These are phyloP conservation scores for Chiloscyllium plagiosum DNA, from an alignment of 2,113 vertebrate genomes.

Conservation along the genomic window DNA sequence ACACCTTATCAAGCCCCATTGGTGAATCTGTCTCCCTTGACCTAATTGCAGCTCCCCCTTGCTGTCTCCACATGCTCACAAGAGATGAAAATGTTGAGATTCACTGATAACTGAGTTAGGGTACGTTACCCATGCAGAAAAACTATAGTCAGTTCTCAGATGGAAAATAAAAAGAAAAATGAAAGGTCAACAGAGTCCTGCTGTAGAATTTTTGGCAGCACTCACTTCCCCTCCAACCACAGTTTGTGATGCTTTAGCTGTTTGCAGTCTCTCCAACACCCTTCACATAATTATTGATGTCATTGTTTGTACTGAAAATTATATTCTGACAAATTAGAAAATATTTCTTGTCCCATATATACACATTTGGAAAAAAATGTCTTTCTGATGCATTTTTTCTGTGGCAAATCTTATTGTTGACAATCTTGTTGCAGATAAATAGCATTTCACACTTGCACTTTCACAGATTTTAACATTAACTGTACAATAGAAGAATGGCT, in stretches of 20 bases:
- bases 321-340: neutral
- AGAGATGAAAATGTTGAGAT: neutral
- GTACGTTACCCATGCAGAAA: neutral
- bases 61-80: neutral
- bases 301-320: neutral
- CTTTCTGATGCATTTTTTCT: neutral
- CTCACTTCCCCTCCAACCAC: too few species aligned
- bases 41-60: neutral
- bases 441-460: neutral
- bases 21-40: neutral
- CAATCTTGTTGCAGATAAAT: neutral
- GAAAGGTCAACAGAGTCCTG: neutral
- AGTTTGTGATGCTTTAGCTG: neutral
- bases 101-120: neutral
- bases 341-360: neutral
- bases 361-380: neutral
- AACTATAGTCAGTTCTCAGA: neutral
- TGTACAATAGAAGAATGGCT: neutral
- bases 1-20: neutral
- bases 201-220: neutral
- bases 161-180: neutral
- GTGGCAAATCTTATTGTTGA: neutral
- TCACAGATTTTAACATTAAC: neutral
- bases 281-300: neutral
- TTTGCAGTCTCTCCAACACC: neutral